A percentile compares a stretch with the other conserved stretches of the same genome.
Conservation (phyloP, 2,888 invertebrate genomes). For the Mesorhabditis sp. region DNA sequence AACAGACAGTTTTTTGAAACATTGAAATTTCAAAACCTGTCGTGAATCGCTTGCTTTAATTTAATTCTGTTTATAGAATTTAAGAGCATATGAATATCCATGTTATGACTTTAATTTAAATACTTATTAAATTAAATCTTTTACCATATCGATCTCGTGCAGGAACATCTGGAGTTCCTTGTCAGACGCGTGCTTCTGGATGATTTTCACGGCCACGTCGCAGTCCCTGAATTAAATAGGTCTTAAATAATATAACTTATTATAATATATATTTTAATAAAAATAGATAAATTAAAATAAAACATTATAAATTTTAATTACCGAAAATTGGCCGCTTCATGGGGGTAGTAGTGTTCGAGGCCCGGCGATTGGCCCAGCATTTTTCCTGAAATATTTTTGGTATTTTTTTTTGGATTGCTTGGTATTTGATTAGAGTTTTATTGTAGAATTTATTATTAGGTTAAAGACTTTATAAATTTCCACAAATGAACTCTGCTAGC, state of each 20-base stretch:
- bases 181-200: conserved; percentile 47
- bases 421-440: too few relatives aligned
- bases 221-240: conserved; percentile 20
- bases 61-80: too few relatives aligned
- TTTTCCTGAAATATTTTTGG: conserved; percentile 29
- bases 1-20: too few relatives aligned
- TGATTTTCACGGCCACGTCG: conserved; percentile 42
- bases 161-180: conserved; percentile 39
- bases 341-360: conserved; percentile 38
- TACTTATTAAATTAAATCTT: not conserved
- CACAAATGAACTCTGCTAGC: too few relatives aligned
- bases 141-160: conserved; percentile 45
- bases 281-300: too few relatives aligned
- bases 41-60: too few relatives aligned
- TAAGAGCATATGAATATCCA: too few relatives aligned
- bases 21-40: too few relatives aligned
- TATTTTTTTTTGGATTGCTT: conserved; percentile 1
- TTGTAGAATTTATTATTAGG: too few relatives aligned
- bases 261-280: too few relatives aligned
- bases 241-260: not conserved
- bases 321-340: conserved; percentile 20
- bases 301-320: too few relatives aligned
- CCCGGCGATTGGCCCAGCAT: conserved; percentile 45
- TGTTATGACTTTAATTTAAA: not conserved
- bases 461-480: too few relatives aligned